Evolutionary conservation across 2,797 vertebrate genomes (phyloP), one percentile per base, ranked within the genome.

Genomic region (Sebastes baramenuke): DNA sequence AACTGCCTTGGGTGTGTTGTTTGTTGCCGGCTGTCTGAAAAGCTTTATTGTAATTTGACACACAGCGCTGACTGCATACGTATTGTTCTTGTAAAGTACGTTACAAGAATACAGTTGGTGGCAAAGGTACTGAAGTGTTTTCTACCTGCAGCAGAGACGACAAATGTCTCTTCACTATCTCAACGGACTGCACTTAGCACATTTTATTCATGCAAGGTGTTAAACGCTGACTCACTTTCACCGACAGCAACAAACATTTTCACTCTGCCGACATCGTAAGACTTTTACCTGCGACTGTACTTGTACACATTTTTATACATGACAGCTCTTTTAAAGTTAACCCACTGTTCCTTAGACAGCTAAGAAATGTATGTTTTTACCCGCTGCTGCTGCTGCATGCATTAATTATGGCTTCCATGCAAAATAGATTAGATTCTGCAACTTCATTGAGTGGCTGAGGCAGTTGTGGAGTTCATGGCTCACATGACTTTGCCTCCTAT

Each of bases 331-430:
- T 90, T 74, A 84, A 74, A 84, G 72, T 68, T 34, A 81, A 88
- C 72, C 77, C 68, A 34, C 83, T 77, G 77, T 72, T 84, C 68
- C 75, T 74, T 86, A 72, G 77, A 81, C 72, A 74, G 84, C 79
- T 71, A 73, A 83, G 81, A 83, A 93, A 93, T 89, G 68, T 88
- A 85, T 81, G 82, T 81, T 88, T 90, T 89, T 80, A 56, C 74
- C 83, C 14, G 0, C 80, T 76, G 66, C 80, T 76, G 70, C 80
- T 76, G 72, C 80, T 13, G 80, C 89, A 93, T 95, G 91, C 89
- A 95, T 95, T 92, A 94, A 86, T 94, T 74, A 95, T 93, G 76
- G 69, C 25, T 67, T 79, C 80, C 92, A 94, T 94, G 90, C 85
- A 94, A 94, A 94, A 95, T 94, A 84, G 79, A 94, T 95, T 87